Base-by-base conservation (phyloP, 1,140 invertebrate species). In the Ephestia elutella region DNA sequence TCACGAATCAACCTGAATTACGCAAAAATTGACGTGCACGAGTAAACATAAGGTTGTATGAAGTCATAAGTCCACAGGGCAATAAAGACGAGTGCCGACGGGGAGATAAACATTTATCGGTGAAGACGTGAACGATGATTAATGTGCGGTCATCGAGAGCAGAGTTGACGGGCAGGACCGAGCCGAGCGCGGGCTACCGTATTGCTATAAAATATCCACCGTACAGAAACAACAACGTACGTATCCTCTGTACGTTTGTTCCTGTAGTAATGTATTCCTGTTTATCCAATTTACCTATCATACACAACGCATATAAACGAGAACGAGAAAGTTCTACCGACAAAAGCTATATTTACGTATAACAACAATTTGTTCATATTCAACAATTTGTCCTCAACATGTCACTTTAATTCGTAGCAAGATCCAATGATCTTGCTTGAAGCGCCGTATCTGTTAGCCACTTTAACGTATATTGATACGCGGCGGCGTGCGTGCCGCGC, bases 101-200 rank as follows among this genome's bases (percentile, higher is more conserved):
- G 18, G 20, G 56, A 62, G 53, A 63, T 63, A 57, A 66, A 56
- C 55, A 57, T 59, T 59, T 35, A 60, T 63, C 38, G 54, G 35
- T 49, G 64, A 19, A 62, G 49, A 63, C 48, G 38, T 51, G 56
- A 63, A 11, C n/a, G 55, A 64, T 60, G 58, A 60, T 57, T 56
- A 60, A 62, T 56, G 59, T 18, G 55, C 55, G 59, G 44, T 38
- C 51, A 21, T 15, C 18, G 35, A 49, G 54, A 48, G 17, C 50
- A 15, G 20, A 25, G 21, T 20, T 25, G 50, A 25, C 20, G 20
- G 13, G 19, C 50, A 13, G 25, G 28, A 21, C 56, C 49, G 30
- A 44, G 54, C 56, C 49, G 30, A 44, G 54, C 57, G 82, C 84
- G 84, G 86, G 85, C 67, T 57, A 35, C 48, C n/a, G 38, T 44